Base-by-base conservation (phyloP, 2,888 invertebrate genomes). In the Cryptus armator region DNA sequence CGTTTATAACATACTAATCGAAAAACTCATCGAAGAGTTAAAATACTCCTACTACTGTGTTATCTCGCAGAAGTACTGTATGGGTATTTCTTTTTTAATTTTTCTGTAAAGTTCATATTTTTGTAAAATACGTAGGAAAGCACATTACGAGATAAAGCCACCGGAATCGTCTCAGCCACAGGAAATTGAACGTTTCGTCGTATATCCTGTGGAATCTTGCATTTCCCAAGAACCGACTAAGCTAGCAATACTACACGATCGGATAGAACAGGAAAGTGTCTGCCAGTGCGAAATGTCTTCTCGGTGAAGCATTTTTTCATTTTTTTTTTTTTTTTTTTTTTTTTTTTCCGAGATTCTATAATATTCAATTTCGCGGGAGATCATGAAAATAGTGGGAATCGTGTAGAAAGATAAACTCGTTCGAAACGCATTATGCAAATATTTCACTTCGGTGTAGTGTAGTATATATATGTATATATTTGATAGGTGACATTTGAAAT, bases 141-240 rank as follows among this genome's bases (percentile, higher is more conserved):
- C 56, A 14, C 32, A 77, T 66, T 19, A 46, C n/a, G 19, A 43
- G 56, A 71, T 19, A 19, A 62, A 70, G 24, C 62, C 24, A 67
- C 82, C 82, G 59, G 77, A 82, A 48, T 82, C 82, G 46, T 72
- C 37, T 5, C 71, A 78, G 77, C 66, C 82, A n/a, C 24, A 74
- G 72, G 72, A 83, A 78, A 83, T 83, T 78, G 78, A 59, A 48
- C 32, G 19, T 56, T 78, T 43, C 62, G 16, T 62, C 12, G 16
- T 62, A 46, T 67, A 70, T 71, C 53, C 24, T 12, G 59, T 29
- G 19, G n/a, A 9, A 7, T 53, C 43, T 70, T n/a, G 37, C 7
- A 44, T 29, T 48, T 51, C 16, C 53, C 53, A 9, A 16, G 68
- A 12, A 48, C n/a, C 19, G n/a, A n/a, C 44, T 16, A 29, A 29